Base-by-base conservation (phyloP, 37 sponge, comb jelly and placozoan species). In the Amphimedon queenslandica region DNA sequence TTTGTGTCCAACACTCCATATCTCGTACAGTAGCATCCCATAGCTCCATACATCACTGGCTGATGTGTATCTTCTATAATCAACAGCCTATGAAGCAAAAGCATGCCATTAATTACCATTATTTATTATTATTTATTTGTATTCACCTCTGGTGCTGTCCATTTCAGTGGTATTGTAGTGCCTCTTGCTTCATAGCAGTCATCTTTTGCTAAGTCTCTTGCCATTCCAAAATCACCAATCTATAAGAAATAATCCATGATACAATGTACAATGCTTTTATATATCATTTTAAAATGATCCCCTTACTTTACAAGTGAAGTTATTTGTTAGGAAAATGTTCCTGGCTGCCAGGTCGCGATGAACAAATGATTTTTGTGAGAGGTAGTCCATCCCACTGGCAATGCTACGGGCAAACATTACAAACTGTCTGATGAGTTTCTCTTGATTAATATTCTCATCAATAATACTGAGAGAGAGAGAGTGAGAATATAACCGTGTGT, bases 331-430 rank as follows among this genome's bases (percentile, higher is more conserved):
- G 24, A 85, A 68, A 13, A 85, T 74, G 71, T 85, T 89, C 67
- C 89, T 89, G 0, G 89, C 89, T 42, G 89, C 89, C 24, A 89
- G 67, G 60, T 89, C 89, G 63, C 89, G 57, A 74, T 89, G 89
- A 3, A 89, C 79, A 42, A 83, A 89, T 4, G 58, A 29, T 72
- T 83, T 89, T 40, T 40, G 53, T 16, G 84, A 42, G 6, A 89
- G 71, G 72, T 83, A 83, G 21, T 24, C 21, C 89, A 89, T 89
- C 21, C 80, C 89, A 73, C 51, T 72, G 35, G 80, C 84, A 31
- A 89, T 71, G 37, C 83, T 70, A 3, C 60, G 75, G 55, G 76
- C 53, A 66, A 87, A 87, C 42, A 43, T 39, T 0, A 71, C 53
- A 2, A 82, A 65, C 27, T 75, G 64, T 23, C 70, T 57, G 16